Conservation (phyloP, 2,888 invertebrate genomes). For the Drosophila acutilabella region DNA sequence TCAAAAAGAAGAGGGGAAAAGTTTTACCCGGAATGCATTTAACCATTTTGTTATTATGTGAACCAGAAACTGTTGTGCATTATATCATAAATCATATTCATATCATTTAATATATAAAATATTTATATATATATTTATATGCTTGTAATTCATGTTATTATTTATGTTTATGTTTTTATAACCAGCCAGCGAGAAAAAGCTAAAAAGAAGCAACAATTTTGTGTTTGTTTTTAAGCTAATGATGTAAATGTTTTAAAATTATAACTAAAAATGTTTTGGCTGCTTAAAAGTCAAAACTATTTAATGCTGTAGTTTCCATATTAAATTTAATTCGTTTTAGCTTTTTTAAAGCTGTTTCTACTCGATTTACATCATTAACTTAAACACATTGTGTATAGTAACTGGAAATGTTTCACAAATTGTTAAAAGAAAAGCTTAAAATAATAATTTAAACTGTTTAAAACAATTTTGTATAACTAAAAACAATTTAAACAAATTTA, state of each 20-base stretch:
- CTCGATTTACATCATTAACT: too few relatives aligned
- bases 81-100: slow-evolving; percentile 16
- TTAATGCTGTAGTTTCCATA: too few relatives aligned
- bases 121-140: slow-evolving; percentile 29
- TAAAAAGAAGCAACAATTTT: slow-evolving; percentile 26
- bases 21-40: slow-evolving; percentile 39
- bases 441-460: too few relatives aligned
- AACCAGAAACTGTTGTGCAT: slow-evolving; percentile 11
- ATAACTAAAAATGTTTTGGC: too few relatives aligned
- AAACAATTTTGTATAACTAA: too few relatives aligned
- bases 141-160: slow-evolving; percentile 65
- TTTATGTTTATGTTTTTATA: slow-evolving; percentile 25
- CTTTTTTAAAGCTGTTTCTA: too few relatives aligned
- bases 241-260: background rate
- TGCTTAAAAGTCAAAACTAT: too few relatives aligned
- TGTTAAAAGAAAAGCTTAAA: background rate
- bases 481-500: too few relatives aligned
- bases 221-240: slow-evolving; percentile 20
- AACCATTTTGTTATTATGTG: slow-evolving; percentile 17
- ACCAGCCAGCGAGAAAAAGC: slow-evolving; percentile 8
- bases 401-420: background rate
- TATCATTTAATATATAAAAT: slow-evolving; percentile 12
- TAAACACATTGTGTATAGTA: too few relatives aligned
- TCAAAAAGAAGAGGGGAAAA: background rate
- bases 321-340: too few relatives aligned